Conservation (phyloP, 2,797 vertebrate genomes). For the Falco biarmicus region DNA sequence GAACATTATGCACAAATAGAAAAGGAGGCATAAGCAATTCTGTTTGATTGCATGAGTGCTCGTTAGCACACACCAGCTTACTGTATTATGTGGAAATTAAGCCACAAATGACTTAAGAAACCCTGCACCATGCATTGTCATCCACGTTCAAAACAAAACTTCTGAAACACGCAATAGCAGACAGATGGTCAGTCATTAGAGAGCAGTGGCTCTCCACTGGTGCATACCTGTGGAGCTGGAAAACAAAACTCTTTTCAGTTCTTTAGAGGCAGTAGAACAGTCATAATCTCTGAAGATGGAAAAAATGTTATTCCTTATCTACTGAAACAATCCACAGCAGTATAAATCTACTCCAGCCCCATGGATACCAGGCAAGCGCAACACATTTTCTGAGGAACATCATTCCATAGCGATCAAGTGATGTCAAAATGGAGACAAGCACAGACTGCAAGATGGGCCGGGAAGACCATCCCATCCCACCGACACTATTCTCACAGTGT, state of each 20-base stretch:
- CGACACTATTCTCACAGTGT: background rate
- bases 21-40: background rate
- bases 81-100: background rate
- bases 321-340: background rate
- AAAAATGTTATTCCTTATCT: background rate
- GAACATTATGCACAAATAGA: background rate
- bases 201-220: background rate
- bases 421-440: accelerated
- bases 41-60: background rate
- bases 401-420: background rate
- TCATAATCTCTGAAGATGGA: background rate
- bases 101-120: background rate
- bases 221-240: background rate
- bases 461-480: background rate
- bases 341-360: background rate
- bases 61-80: background rate
- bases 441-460: background rate
- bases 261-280: background rate
- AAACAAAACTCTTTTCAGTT: background rate
- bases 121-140: background rate
- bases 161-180: background rate
- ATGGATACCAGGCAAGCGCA: accelerated
- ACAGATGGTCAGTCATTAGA: background rate
- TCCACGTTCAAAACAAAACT: background rate
- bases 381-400: background rate